phyloP scores from a whole-genome alignment of 53 echinoderm and acorn worm species.

The Paelopatides confundens region DNA sequence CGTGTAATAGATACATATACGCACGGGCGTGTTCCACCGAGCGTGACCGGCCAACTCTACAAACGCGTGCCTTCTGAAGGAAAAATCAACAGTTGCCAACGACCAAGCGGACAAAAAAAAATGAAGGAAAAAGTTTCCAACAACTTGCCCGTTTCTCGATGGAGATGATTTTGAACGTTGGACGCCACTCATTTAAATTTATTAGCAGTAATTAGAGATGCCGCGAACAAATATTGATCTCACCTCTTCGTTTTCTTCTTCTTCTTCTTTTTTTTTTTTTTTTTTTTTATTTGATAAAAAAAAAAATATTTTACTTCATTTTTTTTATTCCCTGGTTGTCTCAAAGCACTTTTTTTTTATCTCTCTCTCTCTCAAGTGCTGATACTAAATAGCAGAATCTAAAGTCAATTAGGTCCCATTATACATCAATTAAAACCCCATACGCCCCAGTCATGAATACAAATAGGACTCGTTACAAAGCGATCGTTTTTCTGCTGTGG shows the following conservation, averaged over 20 bases:
- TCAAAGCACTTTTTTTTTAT: background rate
- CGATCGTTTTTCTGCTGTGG: slow-evolving; percentile 30
- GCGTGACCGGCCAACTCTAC: slow-evolving; percentile 36
- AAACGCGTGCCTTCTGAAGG: slow-evolving; percentile 19
- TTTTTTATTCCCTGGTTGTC: slow-evolving; percentile 13
- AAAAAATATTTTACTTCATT: background rate
- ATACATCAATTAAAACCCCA: slow-evolving; percentile 50
- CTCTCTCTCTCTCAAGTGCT: background rate
- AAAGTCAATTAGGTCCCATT: slow-evolving; percentile 40
- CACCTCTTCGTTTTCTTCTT: background rate
- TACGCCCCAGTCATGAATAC: slow-evolving; percentile 51
- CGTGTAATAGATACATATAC: slow-evolving; percentile 47
- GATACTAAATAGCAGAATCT: slow-evolving; percentile 1
- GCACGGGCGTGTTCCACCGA: slow-evolving; percentile 41
- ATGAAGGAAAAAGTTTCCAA: background rate
- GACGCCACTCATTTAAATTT: slow-evolving; percentile 63
- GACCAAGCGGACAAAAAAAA: background rate
- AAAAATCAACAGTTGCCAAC: slow-evolving; percentile 36
- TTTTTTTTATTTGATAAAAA: background rate
- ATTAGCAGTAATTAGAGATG: slow-evolving; percentile 51
- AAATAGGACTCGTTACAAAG: slow-evolving; percentile 28
- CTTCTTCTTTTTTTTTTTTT: background rate
- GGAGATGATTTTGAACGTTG: background rate
- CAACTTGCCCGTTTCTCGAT: background rate
- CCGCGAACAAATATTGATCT: slow-evolving; percentile 69